Conservation (phyloP, 2,888 invertebrate species). For the Caenorhabditis macrosperma region DNA sequence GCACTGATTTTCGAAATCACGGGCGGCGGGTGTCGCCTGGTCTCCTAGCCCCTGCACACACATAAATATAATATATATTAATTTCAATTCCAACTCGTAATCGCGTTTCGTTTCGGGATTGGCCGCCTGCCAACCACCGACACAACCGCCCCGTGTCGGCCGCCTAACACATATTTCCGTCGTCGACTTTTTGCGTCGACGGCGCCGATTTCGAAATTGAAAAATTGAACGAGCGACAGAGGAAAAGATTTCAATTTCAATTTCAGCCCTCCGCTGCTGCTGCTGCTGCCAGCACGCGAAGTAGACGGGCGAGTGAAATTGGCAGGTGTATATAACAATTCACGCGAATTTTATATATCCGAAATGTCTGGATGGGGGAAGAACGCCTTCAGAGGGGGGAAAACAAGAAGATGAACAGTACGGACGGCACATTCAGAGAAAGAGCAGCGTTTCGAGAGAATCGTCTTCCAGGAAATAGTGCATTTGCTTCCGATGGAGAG, state of each 20-base stretch:
- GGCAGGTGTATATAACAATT: slow-evolving; percentile 54
- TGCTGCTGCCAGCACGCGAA: slow-evolving; percentile 4
- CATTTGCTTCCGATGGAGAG: background rate
- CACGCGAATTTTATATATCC: slow-evolving; percentile 1
- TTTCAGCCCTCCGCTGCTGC: no score
- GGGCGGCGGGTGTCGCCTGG: slow-evolving; percentile 3
- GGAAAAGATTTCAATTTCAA: slow-evolving; percentile 18
- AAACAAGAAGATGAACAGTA: background rate
- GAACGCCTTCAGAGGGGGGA: background rate
- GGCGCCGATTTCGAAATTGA: slow-evolving; percentile 8
- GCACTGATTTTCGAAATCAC: slow-evolving; percentile 48
- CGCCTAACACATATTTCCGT: slow-evolving; percentile 1
- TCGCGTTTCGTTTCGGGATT: slow-evolving; percentile 24
- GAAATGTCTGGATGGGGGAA: slow-evolving; percentile 21
- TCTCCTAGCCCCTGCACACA: background rate
- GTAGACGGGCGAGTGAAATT: slow-evolving; percentile 45
- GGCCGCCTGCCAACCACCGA: slow-evolving; percentile 44
- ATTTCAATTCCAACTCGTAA: slow-evolving; percentile 37
- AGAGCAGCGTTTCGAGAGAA: background rate
- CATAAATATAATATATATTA: slow-evolving; percentile 47
- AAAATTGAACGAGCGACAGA: background rate
- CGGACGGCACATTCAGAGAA: background rate
- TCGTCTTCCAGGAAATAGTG: background rate
- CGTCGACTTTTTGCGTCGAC: no score
- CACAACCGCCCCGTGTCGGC: background rate